phyloP scores from a whole-genome alignment of 2,888 invertebrate genomes.

The Andrena minutula region DNA sequence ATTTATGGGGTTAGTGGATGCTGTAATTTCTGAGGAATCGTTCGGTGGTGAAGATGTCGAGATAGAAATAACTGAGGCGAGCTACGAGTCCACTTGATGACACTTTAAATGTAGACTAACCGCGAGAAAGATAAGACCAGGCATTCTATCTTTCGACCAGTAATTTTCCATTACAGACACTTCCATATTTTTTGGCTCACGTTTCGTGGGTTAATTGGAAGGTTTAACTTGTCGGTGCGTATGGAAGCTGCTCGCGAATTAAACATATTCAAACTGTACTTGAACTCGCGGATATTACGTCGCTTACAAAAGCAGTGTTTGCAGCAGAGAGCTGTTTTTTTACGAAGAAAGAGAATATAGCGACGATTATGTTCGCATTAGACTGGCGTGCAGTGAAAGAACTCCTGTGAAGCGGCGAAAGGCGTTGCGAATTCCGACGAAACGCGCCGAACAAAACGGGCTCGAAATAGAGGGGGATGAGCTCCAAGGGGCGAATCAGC shows the following conservation, averaged over 20 bases:
- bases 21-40: conserved; percentile 13
- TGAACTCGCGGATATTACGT: not conserved
- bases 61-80: no score
- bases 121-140: no score
- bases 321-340: not conserved
- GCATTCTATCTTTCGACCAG: no score
- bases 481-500: conserved; percentile 54
- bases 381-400: not conserved
- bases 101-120: no score
- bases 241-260: not conserved
- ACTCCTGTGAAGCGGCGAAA: not conserved
- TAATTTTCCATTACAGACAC: not conserved
- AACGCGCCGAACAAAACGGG: conserved; percentile 32
- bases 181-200: no score
- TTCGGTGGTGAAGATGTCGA: not conserved
- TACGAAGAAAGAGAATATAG: not conserved
- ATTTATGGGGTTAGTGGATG: conserved; percentile 28
- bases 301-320: not conserved
- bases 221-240: no score
- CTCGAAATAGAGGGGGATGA: conserved; percentile 19
- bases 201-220: no score
- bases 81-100: not conserved
- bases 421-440: conserved; percentile 31
- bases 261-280: not conserved
- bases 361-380: conserved; percentile 12